Evolutionary conservation across 1,140 invertebrate genomes (phyloP), one percentile per base, ranked within the genome.

Genomic region (Zaprionus ghesquierei): DNA sequence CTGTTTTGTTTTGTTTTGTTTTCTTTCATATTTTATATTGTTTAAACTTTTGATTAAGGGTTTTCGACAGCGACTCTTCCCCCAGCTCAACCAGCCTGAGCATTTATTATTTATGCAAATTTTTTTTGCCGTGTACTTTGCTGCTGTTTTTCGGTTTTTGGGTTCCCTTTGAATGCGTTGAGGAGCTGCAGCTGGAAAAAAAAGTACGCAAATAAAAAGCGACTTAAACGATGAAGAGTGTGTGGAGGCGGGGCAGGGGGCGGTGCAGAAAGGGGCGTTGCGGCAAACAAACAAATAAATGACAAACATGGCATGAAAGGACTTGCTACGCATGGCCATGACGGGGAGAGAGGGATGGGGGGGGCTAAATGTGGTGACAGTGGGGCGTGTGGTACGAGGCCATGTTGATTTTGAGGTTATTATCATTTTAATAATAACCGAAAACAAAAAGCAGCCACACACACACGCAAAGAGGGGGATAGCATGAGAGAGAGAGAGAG

Each of bases 31-130:
- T 81, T 86, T 86, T 69, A 86, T 81, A 77, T 85, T 85, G 74
- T 81, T 85, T 86, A 81, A 84, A 86, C 81, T 85, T 85, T 86
- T 85, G 81, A 85, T 85, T 85, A 85, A 81, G 81, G 81, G 77
- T 65, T 85, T 85, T 60, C 69, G 74, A 65, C 69, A 64, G 56
- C 44, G 56, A 49, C 65, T 65, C 41, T 12, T 18, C 3, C 9
- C 20, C 9, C 35, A n/a, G 35, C 35, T 41, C 15, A 8, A 41
- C n/a, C 35, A 41, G 56, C 55, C 49, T 46, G 41, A 70, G 54
- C 79, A 82, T 81, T 79, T 81, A 82, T 81, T 81, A 79, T 82
- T 84, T 77, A 85, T 84, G 81, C 74, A 84, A 85, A 85, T 84
- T 84, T 69, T 29, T 50, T 31, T 8, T 22, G 23, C 55, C 27